Percentiles rank a stretch among this genome's conserved stretches.
Conservation (phyloP, 2,888 invertebrate genomes). For the Hoplodrina ambigua region DNA sequence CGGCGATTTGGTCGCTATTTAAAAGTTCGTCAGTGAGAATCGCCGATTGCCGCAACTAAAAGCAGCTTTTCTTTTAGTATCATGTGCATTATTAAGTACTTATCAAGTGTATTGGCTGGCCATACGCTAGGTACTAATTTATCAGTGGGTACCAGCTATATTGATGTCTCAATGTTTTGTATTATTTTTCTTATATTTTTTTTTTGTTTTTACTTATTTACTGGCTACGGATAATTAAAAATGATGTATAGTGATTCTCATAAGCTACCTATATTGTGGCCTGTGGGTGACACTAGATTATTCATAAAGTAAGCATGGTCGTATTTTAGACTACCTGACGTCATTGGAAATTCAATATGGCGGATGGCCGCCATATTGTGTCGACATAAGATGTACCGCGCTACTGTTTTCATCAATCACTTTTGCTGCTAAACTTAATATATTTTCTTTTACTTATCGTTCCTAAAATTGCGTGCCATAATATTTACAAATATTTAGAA, state of each 20-base stretch:
- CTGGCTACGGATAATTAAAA: neutral
- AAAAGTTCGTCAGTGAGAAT: too few relatives aligned
- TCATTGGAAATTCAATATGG: neutral
- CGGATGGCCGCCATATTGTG: neutral
- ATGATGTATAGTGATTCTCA: neutral
- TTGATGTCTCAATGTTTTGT: neutral
- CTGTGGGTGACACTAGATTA: too few relatives aligned
- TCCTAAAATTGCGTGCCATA: constrained; percentile 32
- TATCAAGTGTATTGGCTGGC: constrained; percentile 7
- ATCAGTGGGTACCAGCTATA: neutral
- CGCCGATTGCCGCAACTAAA: too few relatives aligned
- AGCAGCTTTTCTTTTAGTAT: neutral
- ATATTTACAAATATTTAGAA: constrained; percentile 6
- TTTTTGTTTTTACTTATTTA: neutral
- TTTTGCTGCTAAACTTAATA: neutral
- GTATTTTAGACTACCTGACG: neutral
- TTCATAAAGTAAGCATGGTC: too few relatives aligned
- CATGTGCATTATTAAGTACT: neutral
- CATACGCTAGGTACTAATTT: neutral
- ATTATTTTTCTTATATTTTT: neutral
- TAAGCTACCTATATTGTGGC: neutral
- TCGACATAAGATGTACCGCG: neutral
- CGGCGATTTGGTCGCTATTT: too few relatives aligned
- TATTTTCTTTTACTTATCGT: neutral
- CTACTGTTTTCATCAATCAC: neutral